These are phyloP conservation scores for Poecilia picta DNA, from an alignment of 2,797 vertebrate genomes.

Conservation along the genomic window DNA sequence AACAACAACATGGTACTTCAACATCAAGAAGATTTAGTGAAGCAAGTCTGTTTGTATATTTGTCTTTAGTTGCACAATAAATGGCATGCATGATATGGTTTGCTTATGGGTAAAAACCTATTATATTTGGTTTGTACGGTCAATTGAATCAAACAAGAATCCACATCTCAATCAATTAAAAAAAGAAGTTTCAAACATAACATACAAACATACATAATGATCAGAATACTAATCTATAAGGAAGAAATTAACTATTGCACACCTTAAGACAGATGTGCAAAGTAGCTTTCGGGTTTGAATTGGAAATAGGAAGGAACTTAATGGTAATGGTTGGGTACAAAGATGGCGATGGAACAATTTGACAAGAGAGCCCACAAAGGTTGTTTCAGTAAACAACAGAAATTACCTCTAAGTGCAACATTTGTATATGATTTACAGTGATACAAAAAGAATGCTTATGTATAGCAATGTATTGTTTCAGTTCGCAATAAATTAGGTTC, in stretches of 20 bases:
- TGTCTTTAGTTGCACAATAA: neutral
- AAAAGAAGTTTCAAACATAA: neutral
- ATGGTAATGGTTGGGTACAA: neutral
- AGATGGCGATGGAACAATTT: neutral
- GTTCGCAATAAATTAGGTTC: neutral
- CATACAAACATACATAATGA: neutral
- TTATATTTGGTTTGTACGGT: neutral
- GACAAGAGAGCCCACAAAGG: neutral
- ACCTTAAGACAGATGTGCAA: neutral
- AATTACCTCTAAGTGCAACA: neutral
- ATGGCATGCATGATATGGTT: neutral
- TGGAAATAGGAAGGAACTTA: neutral
- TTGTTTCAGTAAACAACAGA: neutral
- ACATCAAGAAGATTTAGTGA: neutral
- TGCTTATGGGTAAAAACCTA: neutral
- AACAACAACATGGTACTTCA: neutral
- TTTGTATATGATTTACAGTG: too few relatives aligned
- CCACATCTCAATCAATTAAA: neutral
- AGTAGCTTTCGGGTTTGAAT: neutral
- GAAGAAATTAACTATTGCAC: neutral
- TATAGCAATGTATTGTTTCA: neutral
- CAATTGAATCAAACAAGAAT: neutral
- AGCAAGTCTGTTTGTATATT: neutral
- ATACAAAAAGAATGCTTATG: neutral
- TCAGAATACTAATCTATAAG: neutral